These are phyloP conservation scores for Porites lobata DNA, from an alignment of 92 coral and sea anemone species.

Conservation along the genomic window DNA sequence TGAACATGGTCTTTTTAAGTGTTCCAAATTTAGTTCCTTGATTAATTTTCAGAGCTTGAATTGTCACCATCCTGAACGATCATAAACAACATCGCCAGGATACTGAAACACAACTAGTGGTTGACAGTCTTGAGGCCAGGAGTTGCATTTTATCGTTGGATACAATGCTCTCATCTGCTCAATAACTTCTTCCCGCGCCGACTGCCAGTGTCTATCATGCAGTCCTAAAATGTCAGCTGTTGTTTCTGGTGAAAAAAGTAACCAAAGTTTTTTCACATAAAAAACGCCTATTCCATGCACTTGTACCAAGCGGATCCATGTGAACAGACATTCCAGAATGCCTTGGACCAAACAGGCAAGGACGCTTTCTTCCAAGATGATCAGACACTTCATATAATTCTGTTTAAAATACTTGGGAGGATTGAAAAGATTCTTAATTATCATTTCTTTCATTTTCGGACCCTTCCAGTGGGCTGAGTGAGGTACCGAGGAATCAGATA, in stretches of 20 bases:
- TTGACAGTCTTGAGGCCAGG: constrained; percentile 30
- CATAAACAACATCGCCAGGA: constrained; percentile 38
- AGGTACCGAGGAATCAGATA: constrained; percentile 27
- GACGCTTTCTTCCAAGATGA: constrained; percentile 11
- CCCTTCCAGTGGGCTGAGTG: constrained; percentile 6
- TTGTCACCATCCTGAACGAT: constrained; percentile 45
- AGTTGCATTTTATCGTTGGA: constrained; percentile 13
- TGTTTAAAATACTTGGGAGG: constrained; percentile 31
- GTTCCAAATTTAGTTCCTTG: neutral
- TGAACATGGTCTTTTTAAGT: too few relatives aligned
- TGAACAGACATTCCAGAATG: constrained; percentile 42
- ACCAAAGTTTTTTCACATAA: constrained; percentile 33
- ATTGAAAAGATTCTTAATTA: neutral
- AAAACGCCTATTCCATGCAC: constrained; percentile 47
- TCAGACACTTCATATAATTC: constrained; percentile 9
- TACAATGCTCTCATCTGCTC: neutral
- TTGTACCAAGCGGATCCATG: constrained; percentile 44
- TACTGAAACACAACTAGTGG: constrained; percentile 9
- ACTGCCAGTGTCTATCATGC: neutral
- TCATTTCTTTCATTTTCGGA: neutral
- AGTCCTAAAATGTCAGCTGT: constrained; percentile 15
- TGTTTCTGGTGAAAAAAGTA: constrained; percentile 38
- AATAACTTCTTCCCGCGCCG: neutral
- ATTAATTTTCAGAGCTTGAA: constrained; percentile 18
- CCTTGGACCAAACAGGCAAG: constrained; percentile 39